Base-by-base conservation (phyloP, 1,140 invertebrate genomes). In the Hylyphantes graminicola region DNA sequence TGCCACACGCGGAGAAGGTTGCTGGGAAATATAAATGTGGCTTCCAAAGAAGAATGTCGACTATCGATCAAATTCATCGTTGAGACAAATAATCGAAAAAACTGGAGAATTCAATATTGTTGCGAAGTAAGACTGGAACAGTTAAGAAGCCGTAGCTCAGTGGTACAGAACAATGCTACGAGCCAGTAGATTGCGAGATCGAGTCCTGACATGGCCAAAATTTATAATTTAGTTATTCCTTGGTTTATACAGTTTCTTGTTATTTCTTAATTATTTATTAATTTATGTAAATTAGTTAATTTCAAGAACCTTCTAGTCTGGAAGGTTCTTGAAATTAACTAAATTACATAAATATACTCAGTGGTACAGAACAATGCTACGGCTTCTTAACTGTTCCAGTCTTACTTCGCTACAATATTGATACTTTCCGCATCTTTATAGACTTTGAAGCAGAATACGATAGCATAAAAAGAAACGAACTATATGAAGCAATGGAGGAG, bases 1-100 rank as follows among this genome's bases (percentile, higher is more conserved):
- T 13, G n/a, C 8, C 0, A 17, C 21, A 9, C 21, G 6, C 11
- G 9, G 2, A 7, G 0, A 9, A n/a, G 9, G 6, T 64, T 17
- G 21, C 6, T 64, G 61, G 61, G 15, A 19, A 64, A 64, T 64
- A 64, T 2, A 15, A 64, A 8, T n/a, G 0, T 64, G 6, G 61
- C 2, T 64, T 64, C n/a, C 61, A 64, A 15, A 64, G 4, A 11
- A 19, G 2, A 13, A 64, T 15, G 21, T 64, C 61, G 9, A 64
- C 61, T 64, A 64, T 19, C 9, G 2, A 64, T 0, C 10, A 10
- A 64, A 64, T 64, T 17, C 61, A 64, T 19, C n/a, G 61, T 7
- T n/a, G n/a, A 57, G 55, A 63, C 10, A 64, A 64, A 64, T 64
- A 64, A 15, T 64, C 21, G 55, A 57, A 57, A 57, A 57, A 15